Evolutionary conservation across 2,797 vertebrate genomes (phyloP).

Genomic region (Aphelocoma californica): DNA sequence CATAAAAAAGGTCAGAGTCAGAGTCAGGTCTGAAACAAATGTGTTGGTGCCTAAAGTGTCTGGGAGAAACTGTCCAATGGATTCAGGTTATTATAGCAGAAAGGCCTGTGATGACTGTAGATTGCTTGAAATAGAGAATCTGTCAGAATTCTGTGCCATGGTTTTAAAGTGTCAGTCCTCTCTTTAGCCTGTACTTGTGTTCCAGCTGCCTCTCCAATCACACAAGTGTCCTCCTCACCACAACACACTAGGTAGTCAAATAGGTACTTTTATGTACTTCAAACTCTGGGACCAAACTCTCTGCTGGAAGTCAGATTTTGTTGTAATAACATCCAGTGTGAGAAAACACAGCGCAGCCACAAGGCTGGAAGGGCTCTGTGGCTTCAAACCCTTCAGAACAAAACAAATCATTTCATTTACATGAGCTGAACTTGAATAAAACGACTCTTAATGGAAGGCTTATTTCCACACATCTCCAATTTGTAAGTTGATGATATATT

Average conservation of each 20-base stretch:
- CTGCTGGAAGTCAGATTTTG: not conserved
- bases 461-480: not conserved
- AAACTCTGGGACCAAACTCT: not conserved
- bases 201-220: not conserved
- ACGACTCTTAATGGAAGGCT: not conserved
- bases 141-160: not conserved
- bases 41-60: not conserved
- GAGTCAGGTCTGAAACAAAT: not conserved
- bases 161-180: not conserved
- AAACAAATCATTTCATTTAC: not conserved
- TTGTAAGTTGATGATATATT: not conserved
- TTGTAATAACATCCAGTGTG: not conserved
- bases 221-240: not conserved
- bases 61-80: not conserved
- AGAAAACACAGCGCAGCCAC: not conserved
- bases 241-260: not conserved
- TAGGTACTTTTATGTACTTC: not conserved
- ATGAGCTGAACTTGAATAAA: not conserved
- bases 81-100: not conserved
- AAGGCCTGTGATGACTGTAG: not conserved
- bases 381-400: not conserved
- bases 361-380: not conserved
- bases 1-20: not conserved
- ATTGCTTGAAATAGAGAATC: not conserved
- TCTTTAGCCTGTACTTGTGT: not conserved